Conservation (phyloP, 2,888 invertebrate genomes). For the Glaucopsyche alexis region DNA sequence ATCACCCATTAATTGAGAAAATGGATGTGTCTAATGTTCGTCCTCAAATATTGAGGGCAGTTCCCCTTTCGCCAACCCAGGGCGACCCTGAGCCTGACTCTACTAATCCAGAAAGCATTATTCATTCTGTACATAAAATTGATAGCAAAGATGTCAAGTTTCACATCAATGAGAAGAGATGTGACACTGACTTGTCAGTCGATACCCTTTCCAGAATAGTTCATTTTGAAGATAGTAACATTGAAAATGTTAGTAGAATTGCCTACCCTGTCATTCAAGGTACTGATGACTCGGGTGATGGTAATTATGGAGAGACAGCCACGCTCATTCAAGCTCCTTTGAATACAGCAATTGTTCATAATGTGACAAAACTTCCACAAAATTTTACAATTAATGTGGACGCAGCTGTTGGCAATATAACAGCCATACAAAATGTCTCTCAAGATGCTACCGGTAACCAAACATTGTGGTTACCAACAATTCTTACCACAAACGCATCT, state of each 20-base stretch:
- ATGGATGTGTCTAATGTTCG: slow-evolving; percentile 73
- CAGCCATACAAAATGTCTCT: slow-evolving; percentile 71
- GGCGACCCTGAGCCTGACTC: slow-evolving; percentile 74
- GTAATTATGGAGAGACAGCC: slow-evolving; percentile 64
- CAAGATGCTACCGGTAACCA: slow-evolving; percentile 69
- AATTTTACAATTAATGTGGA: slow-evolving; percentile 76
- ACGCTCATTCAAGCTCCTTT: slow-evolving; percentile 69
- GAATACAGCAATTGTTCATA: slow-evolving; percentile 71
- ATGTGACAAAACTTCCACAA: slow-evolving; percentile 71
- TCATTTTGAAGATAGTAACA: slow-evolving; percentile 63
- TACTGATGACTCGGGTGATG: slow-evolving; percentile 65
- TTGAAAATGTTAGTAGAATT: slow-evolving; percentile 65
- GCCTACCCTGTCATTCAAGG: slow-evolving; percentile 70
- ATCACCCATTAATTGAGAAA: slow-evolving; percentile 71
- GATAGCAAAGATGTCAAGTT: slow-evolving; percentile 69
- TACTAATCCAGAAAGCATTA: slow-evolving; percentile 71
- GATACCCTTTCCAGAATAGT: slow-evolving; percentile 69
- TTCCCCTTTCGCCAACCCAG: slow-evolving; percentile 61
- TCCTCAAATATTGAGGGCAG: slow-evolving; percentile 69
- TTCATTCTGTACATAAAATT: slow-evolving; percentile 62
- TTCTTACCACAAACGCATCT: slow-evolving; percentile 64
- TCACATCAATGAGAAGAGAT: slow-evolving; percentile 64
- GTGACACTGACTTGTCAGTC: slow-evolving; percentile 66
- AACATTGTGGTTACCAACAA: slow-evolving; percentile 73
- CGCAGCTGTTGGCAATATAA: slow-evolving; percentile 69